Evolutionary conservation across 2,113 vertebrate species (phyloP).

Genomic region (Xenotilapia caudafasciata): DNA sequence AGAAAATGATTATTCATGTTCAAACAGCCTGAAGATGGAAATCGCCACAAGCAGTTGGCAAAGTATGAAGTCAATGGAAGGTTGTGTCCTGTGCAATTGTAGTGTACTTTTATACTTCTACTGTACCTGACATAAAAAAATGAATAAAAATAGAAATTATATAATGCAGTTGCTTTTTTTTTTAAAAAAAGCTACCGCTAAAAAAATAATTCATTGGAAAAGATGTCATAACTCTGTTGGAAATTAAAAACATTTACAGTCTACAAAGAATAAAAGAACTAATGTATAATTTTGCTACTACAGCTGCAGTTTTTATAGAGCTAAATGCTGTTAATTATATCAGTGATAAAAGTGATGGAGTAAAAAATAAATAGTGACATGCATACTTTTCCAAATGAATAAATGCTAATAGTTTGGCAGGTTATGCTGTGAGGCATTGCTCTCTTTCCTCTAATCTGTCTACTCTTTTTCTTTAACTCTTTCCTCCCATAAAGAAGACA

Average conservation of each 20-base stretch:
- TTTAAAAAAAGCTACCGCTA: not conserved
- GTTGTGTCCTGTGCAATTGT: not conserved
- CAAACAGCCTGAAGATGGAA: not conserved
- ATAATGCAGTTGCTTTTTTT: not conserved
- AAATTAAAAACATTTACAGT: not conserved
- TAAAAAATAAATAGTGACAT: not conserved
- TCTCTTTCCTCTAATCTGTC: not conserved
- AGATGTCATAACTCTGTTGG: not conserved
- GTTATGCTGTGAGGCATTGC: not conserved
- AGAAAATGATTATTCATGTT: slow-evolving; percentile 29
- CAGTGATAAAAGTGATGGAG: not conserved
- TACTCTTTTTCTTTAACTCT: not conserved
- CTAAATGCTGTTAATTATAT: not conserved
- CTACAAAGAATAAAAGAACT: not conserved
- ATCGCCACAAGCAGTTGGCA: not conserved
- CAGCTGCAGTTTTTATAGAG: not conserved
- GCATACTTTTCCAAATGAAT: not conserved
- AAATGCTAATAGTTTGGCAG: not conserved
- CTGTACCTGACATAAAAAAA: not conserved
- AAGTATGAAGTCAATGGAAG: not conserved
- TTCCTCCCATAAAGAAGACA: not conserved
- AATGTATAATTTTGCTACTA: not conserved
- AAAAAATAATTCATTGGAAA: not conserved
- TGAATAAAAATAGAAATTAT: not conserved
- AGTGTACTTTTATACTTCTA: not conserved